A percentile compares a stretch with the other conserved stretches of the same genome.
These are phyloP conservation scores for Lateolabrax maculatus DNA, from an alignment of 2,797 vertebrate species.

Conservation along the genomic window DNA sequence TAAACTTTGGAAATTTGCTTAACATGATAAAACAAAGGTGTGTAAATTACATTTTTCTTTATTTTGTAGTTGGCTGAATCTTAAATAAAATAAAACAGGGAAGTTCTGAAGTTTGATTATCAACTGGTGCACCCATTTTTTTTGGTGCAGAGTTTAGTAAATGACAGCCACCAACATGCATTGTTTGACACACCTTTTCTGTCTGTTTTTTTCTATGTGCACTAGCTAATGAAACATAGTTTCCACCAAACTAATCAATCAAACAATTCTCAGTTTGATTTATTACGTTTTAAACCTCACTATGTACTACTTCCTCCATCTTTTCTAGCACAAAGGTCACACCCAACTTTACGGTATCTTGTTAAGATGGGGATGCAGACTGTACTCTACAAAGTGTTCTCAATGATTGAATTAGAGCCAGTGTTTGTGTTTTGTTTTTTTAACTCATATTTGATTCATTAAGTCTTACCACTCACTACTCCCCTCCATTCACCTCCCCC, in stretches of 20 bases:
- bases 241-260: slow-evolving; percentile 15
- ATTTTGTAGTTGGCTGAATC: not conserved
- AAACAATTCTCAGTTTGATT: slow-evolving; percentile 27
- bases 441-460: slow-evolving; percentile 60
- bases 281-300: slow-evolving; percentile 16
- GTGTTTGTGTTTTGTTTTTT: too few relatives aligned
- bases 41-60: not conserved
- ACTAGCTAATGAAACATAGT: slow-evolving; percentile 9
- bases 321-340: slow-evolving; percentile 28
- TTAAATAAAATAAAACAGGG: not conserved
- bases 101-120: not conserved
- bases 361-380: not conserved
- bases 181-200: not conserved
- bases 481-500: slow-evolving; percentile 33
- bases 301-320: not conserved
- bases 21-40: not conserved
- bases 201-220: not conserved
- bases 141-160: not conserved
- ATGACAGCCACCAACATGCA: not conserved
- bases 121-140: not conserved
- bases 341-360: not conserved
- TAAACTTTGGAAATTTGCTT: not conserved
- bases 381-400: slow-evolving; percentile 32
- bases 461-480: slow-evolving; percentile 37
- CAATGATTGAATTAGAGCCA: slow-evolving; percentile 28